phyloP scores from a whole-genome alignment of 2,888 invertebrate species.

The Cacoxenus indagator region DNA sequence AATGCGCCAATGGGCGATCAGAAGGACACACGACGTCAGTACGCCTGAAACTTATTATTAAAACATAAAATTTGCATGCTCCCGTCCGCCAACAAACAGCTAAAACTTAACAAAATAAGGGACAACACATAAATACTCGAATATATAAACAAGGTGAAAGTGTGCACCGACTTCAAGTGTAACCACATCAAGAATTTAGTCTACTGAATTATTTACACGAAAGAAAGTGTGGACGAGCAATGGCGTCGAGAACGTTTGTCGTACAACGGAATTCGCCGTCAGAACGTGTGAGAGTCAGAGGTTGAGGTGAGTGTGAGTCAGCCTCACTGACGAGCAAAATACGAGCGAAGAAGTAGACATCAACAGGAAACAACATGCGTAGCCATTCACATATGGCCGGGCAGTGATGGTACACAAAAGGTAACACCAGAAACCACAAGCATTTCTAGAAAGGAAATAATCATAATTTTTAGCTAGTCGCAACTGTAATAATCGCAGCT shows the following conservation, averaged over 20 bases:
- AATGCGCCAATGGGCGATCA: not conserved
- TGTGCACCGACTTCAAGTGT: not conserved
- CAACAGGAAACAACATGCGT: too few relatives aligned
- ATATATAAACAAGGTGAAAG: not conserved
- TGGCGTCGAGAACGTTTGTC: too few relatives aligned
- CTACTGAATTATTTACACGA: constrained; percentile 49
- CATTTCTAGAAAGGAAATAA: not conserved
- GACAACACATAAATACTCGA: constrained; percentile 38
- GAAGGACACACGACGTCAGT: constrained; percentile 52
- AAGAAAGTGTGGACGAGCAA: constrained; percentile 16
- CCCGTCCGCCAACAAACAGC: constrained; percentile 23
- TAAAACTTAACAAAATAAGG: not conserved
- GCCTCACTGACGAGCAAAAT: too few relatives aligned
- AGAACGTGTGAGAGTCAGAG: too few relatives aligned
- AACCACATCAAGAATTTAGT: constrained; percentile 36
- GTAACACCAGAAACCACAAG: not conserved
- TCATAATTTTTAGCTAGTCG: constrained; percentile 32
- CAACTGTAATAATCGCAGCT: not conserved
- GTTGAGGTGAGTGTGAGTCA: too few relatives aligned
- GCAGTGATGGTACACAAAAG: too few relatives aligned
- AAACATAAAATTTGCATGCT: constrained; percentile 63
- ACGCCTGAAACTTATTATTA: constrained; percentile 62
- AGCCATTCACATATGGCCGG: too few relatives aligned
- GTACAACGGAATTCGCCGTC: too few relatives aligned
- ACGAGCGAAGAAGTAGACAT: too few relatives aligned